These are phyloP conservation scores for Semnornis frantzii DNA, from an alignment of 2,113 vertebrate genomes.

Conservation along the genomic window DNA sequence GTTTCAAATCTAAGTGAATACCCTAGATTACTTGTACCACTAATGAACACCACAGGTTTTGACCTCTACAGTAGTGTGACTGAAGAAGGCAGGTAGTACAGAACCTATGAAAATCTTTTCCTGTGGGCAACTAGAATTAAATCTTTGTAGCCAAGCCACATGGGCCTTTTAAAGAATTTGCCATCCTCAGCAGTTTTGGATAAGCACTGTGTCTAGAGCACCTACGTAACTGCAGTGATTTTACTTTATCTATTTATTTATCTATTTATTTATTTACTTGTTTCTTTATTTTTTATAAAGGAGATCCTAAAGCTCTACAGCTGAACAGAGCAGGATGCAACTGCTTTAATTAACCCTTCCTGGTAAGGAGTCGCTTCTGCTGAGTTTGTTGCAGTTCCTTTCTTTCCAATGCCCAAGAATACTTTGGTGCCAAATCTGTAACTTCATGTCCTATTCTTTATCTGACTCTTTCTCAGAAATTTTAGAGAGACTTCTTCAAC, in stretches of 20 bases:
- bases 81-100: background rate
- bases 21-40: background rate
- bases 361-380: background rate
- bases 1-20: background rate
- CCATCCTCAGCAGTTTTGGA: background rate
- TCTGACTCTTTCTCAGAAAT: background rate
- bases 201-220: background rate
- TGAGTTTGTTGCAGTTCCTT: background rate
- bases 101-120: background rate
- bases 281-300: background rate
- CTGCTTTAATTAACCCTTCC: background rate
- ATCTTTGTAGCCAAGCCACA: background rate
- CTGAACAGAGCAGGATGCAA: background rate
- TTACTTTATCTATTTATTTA: no score
- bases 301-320: background rate
- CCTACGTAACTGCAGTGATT: background rate
- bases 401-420: background rate
- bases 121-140: background rate
- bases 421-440: background rate
- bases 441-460: background rate
- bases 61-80: background rate
- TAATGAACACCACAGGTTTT: background rate
- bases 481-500: background rate
- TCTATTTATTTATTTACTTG: no score
- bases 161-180: background rate